Evolutionary conservation across 1,140 invertebrate species (phyloP).

Genomic region (Dinoponera quadriceps): DNA sequence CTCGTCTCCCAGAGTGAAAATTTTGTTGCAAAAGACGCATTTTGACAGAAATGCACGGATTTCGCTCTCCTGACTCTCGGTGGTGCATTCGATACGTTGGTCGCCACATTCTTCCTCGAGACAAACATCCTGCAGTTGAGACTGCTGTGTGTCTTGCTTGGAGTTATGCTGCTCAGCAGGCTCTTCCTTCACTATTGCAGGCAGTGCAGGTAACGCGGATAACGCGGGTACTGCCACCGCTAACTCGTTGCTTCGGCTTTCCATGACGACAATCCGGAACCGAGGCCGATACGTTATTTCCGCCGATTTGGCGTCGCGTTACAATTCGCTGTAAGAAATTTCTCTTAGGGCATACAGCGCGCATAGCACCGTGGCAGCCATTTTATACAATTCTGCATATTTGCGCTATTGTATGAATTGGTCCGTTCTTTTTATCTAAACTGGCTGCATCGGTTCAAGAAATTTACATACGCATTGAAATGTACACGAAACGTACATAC

Average conservation of each 20-base stretch:
- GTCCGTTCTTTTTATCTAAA: too few species aligned
- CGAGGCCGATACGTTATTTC: not conserved
- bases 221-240: slow-evolving; percentile 20
- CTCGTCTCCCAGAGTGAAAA: slow-evolving; percentile 87
- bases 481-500: too few species aligned
- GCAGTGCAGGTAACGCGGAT: not conserved
- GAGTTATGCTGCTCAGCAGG: slow-evolving; percentile 56
- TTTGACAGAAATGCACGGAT: slow-evolving; percentile 84
- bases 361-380: too few species aligned
- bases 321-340: too few species aligned
- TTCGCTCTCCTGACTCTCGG: slow-evolving; percentile 84
- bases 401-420: too few species aligned
- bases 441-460: too few species aligned
- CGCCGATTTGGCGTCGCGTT: too few species aligned
- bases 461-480: too few species aligned
- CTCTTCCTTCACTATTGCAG: slow-evolving; percentile 64
- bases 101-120: slow-evolving; percentile 78
- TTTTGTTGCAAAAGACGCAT: slow-evolving; percentile 90
- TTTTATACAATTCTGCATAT: too few species aligned
- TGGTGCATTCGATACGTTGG: slow-evolving; percentile 85
- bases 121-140: slow-evolving; percentile 66
- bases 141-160: slow-evolving; percentile 64
- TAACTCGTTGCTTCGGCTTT: slow-evolving; percentile 55
- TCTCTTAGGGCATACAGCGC: too few species aligned
- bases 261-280: slow-evolving; percentile 52